Conservation (phyloP, 2,797 vertebrate genomes). For the Falco biarmicus region DNA sequence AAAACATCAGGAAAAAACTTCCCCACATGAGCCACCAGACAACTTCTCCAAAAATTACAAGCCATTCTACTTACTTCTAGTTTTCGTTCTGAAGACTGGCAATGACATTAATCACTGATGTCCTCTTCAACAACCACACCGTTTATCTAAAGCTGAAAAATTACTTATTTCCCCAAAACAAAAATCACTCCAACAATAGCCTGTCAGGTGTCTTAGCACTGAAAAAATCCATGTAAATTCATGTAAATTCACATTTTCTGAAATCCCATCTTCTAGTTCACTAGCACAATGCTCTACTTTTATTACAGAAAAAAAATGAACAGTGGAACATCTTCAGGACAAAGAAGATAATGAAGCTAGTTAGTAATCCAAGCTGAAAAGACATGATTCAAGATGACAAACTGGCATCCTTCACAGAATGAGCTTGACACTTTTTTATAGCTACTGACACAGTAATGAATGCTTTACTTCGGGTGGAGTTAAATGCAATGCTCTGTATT, state of each 20-base stretch:
- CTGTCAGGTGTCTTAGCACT: not conserved
- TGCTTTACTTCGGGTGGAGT: slow-evolving; percentile 11
- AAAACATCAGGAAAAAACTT: not conserved
- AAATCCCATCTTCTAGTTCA: not conserved
- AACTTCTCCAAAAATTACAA: not conserved
- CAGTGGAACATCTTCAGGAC: not conserved
- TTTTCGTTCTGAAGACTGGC: not conserved
- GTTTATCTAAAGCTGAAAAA: not conserved
- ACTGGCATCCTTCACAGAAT: slow-evolving; percentile 37
- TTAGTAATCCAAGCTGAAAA: slow-evolving; percentile 55
- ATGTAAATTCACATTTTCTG: not conserved
- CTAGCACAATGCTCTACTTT: not conserved
- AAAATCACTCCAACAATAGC: not conserved
- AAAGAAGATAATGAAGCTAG: slow-evolving; percentile 22
- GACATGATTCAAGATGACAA: slow-evolving; percentile 55
- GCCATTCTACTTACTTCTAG: not conserved
- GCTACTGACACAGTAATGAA: slow-evolving; percentile 55
- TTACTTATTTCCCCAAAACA: rapidly evolving
- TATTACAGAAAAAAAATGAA: not conserved
- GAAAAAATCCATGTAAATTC: not conserved
- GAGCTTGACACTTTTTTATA: slow-evolving; percentile 62
- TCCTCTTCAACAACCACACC: not conserved
- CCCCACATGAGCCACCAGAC: not conserved
- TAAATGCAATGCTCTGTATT: not conserved
- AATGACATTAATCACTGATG: not conserved